Base-by-base conservation (phyloP, 2,888 invertebrate genomes). In the Brachypterus glaber region DNA sequence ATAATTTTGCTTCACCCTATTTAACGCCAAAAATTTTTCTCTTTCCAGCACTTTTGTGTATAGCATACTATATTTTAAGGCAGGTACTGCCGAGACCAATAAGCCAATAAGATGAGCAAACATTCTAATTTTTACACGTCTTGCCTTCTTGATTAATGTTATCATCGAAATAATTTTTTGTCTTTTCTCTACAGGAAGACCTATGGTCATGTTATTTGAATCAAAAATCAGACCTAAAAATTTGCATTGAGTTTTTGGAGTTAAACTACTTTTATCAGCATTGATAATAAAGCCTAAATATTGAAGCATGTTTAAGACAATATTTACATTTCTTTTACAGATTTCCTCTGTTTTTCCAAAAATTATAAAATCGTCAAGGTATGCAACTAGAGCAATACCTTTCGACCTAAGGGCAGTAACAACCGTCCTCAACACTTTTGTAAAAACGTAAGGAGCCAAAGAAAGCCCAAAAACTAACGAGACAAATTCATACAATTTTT, bases 361-460 rank as follows among this genome's bases (percentile, higher is more conserved):
- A 17, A 44, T 13, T 4, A 50, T 16, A 16, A 47, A 33, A 30
- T 49, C 49, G 34, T 51, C 49, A 29, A 51, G 32, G 27, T 47
- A 48, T 3, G 38, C 33, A 3, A 46, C 45, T 29, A 41, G 48
- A 12, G 38, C 30, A 8, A 44, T 36, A 13, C 44, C 45, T 33
- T 32, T 18, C 31, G 26, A 9, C 36, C 49, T 44, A 7, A 51
- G 31, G 12, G 13, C 11, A 12, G 21, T 33, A n/a, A 50, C 21
- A n/a, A 49, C 37, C 9, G 50, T 46, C 37, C 43, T 49, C 33
- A 54, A 24, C 12, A 55, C 17, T 38, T 57, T 55, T 16, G 54
- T 55, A 36, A 54, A 54, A 9, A 50, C 34, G 30, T 30, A 52
- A 12, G 54, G 47, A 4, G 43, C 43, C 8, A 41, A 40, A 8